Percentiles rank a stretch among this genome's conserved stretches.
These are phyloP conservation scores for Dasysyrphus tricinctus DNA, from an alignment of 2,888 invertebrate genomes.

Conservation along the genomic window DNA sequence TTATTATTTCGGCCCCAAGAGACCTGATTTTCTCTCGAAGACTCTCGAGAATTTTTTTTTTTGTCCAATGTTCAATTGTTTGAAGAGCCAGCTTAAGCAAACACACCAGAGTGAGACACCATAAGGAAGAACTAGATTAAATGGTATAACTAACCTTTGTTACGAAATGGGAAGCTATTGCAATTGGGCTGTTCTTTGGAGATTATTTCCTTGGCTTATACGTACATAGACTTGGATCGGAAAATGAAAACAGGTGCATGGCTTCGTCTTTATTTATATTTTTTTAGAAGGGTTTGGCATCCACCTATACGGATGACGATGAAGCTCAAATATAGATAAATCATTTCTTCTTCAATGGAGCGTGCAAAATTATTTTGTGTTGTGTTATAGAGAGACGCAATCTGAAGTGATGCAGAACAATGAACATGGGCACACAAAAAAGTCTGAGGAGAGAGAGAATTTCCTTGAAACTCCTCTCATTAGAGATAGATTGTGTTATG, in stretches of 20 bases:
- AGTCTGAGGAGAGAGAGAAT: slow-evolving; percentile 3
- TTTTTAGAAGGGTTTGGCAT: slow-evolving; percentile 68
- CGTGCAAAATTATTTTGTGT: slow-evolving; percentile 65
- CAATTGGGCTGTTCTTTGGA: slow-evolving; percentile 50
- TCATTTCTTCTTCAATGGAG: slow-evolving; percentile 75
- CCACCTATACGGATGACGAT: neutral
- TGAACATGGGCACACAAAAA: slow-evolving; percentile 2
- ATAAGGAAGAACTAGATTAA: slow-evolving; percentile 72
- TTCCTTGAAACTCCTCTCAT: slow-evolving; percentile 33
- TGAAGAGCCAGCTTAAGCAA: slow-evolving; percentile 14
- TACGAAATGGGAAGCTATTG: slow-evolving; percentile 54
- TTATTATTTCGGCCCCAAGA: slow-evolving; percentile 71
- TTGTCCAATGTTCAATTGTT: slow-evolving; percentile 67
- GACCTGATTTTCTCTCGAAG: slow-evolving; percentile 16
- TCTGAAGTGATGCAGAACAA: slow-evolving; percentile 71
- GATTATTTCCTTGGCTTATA: slow-evolving; percentile 5
- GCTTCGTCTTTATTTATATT: slow-evolving; percentile 24
- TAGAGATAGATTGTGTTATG: slow-evolving; percentile 12
- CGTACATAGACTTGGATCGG: neutral
- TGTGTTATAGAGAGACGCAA: slow-evolving; percentile 42
- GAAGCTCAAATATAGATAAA: slow-evolving; percentile 63
- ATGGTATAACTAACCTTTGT: slow-evolving; percentile 69
- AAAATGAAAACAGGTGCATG: slow-evolving; percentile 57
- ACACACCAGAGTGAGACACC: slow-evolving; percentile 41
- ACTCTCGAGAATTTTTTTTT: neutral